Evolutionary conservation across 2,888 invertebrate species (phyloP), one percentile per base, ranked within the genome.

Genomic region (Epistrophe eligans): DNA sequence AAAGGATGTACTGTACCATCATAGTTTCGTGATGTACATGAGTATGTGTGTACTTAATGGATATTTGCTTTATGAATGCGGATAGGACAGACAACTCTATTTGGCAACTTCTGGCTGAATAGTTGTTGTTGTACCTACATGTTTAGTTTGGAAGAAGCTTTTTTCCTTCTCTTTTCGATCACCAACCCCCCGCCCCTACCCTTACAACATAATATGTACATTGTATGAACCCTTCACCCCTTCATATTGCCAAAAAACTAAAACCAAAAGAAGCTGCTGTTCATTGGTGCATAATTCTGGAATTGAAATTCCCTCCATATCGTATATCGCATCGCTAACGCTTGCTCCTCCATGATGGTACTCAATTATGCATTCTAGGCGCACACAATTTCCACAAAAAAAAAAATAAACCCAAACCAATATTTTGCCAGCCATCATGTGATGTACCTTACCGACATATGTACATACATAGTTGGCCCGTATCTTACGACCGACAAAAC

Each of bases 1-100:
- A 40, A 40, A 38, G 70, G 70, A 70, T 70, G 38, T 70, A 19
- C 24, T 24, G 24, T 24, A 24, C 24, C 24, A 24, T 24, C 5
- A 17, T 50, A 28, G 24, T 8, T 15, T 24, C 24, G 24, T 52
- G 11, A 4, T 40, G 60, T 60, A 24, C 40, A 40, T 19, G 17
- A 40, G 55, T 70, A 43, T 70, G 40, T 55, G 40, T 70, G 70
- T 70, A 55, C 55, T 70, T 70, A 70, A 70, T 74, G 74, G 79
- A 79, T 84, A 62, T 79, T 80, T 76, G 80, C 81, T 81, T 85
- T 85, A 81, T 81, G 81, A 81, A 85, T 85, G 77, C 81, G 81
- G 84, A 84, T 81, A 81, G 38, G 40, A 81, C 55, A 70, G 81
- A 81, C 66, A 77, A 62, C 67, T 73, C 52, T 81, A 60, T 80